A percentile compares a stretch with the other conserved stretches of the same genome.
phyloP scores from a whole-genome alignment of 2,888 invertebrate species.

The Ormia ochracea region DNA sequence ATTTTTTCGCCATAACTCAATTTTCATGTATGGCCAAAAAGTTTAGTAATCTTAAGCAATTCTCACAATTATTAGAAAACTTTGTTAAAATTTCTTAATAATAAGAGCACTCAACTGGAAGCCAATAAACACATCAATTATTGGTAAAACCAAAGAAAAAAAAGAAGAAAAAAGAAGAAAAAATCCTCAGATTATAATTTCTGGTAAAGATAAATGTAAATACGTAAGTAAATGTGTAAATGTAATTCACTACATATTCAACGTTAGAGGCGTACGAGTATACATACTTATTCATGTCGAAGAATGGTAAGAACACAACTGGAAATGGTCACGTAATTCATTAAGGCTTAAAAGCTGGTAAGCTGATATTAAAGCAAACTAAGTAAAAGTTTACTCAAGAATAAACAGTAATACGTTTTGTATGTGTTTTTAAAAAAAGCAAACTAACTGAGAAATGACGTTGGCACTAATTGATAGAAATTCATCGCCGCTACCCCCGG shows the following conservation, averaged over 20 bases:
- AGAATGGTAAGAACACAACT: slow-evolving; percentile 5
- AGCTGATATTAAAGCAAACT: slow-evolving; percentile 53
- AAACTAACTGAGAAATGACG: background rate
- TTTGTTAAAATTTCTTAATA: slow-evolving; percentile 50
- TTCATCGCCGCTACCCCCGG: too few relatives aligned
- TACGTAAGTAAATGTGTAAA: background rate
- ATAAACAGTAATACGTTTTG: background rate
- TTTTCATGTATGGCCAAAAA: too few relatives aligned
- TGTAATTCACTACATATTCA: background rate
- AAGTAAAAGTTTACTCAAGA: slow-evolving; percentile 9
- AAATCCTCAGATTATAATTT: too few relatives aligned
- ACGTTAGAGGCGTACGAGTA: background rate
- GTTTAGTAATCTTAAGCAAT: too few relatives aligned
- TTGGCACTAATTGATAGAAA: too few relatives aligned
- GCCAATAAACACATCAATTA: slow-evolving; percentile 49
- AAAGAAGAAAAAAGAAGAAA: too few relatives aligned
- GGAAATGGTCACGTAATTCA: slow-evolving; percentile 59
- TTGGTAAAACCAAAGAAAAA: slow-evolving; percentile 22
- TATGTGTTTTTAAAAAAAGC: background rate
- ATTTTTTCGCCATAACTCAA: too few relatives aligned
- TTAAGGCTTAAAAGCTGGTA: slow-evolving; percentile 62
- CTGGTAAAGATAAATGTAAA: background rate
- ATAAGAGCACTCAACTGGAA: slow-evolving; percentile 52
- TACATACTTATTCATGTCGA: background rate
- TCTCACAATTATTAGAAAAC: slow-evolving; percentile 55